Evolutionary conservation across 2,797 vertebrate genomes (phyloP).

Genomic region (Sphenodon punctatus): DNA sequence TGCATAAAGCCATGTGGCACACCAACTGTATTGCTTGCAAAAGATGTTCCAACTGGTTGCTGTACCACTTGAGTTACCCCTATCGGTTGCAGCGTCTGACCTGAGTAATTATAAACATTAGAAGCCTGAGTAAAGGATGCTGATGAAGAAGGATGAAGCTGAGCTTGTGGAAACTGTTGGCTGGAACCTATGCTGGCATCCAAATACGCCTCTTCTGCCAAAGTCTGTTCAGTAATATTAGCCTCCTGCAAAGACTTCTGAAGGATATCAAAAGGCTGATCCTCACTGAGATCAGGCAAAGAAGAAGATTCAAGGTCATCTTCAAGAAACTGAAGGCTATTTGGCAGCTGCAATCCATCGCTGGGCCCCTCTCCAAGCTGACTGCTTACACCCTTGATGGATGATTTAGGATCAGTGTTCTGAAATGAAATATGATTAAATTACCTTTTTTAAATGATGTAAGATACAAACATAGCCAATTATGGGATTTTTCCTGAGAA

Average conservation of each 20-base stretch:
- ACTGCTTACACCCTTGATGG: constrained; percentile 88
- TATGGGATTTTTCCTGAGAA: not conserved
- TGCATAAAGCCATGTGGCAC: constrained; percentile 93
- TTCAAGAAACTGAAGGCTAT: constrained; percentile 96
- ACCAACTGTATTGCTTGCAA: constrained; percentile 84
- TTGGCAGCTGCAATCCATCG: constrained; percentile 91
- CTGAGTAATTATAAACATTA: constrained; percentile 85
- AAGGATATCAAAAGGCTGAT: constrained; percentile 98
- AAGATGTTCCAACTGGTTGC: constrained; percentile 80
- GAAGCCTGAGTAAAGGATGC: constrained; percentile 91
- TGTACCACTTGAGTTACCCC: constrained; percentile 87
- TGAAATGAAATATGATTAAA: constrained; percentile 55
- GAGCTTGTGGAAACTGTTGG: constrained; percentile 84
- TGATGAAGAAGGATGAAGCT: constrained; percentile 92
- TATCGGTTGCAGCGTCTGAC: constrained; percentile 84
- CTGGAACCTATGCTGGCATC: constrained; percentile 89
- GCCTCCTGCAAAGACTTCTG: constrained; percentile 98
- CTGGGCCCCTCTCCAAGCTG: constrained; percentile 87
- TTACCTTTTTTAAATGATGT: not conserved
- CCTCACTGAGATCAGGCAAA: constrained; percentile 90
- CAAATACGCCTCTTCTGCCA: constrained; percentile 96
- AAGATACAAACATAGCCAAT: not conserved
- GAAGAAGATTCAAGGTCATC: constrained; percentile 92
- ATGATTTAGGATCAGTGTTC: constrained; percentile 85
- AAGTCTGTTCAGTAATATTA: constrained; percentile 97